Evolutionary conservation across 2,113 vertebrate species (phyloP), one percentile per base, ranked within the genome.

Genomic region (Lasiurus cinereus): DNA sequence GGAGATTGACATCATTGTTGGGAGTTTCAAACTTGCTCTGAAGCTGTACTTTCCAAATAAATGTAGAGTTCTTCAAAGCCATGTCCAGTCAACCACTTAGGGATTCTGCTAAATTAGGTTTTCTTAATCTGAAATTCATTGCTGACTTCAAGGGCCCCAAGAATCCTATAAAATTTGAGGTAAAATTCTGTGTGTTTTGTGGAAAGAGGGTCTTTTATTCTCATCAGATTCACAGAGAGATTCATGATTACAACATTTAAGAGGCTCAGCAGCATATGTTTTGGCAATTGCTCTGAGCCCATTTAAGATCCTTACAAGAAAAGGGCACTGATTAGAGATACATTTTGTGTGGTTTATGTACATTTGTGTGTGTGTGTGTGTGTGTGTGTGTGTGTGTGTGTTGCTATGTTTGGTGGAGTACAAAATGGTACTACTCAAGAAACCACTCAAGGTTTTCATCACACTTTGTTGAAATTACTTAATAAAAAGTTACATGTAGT

Each of bases 391-490:
- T n/a, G 46, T 89, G 3, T 39, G 21, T 89, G 22, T 76, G 16
- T 64, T 76, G 39, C 16, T 83, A 14, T 87, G 29, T 90, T 89
- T 94, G 56, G 13, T 39, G 52, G 22, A 80, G 1, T 73, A 59
- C 2, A n/a, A 79, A 87, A 43, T 59, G n/a, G 18, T 31, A 36
- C 19, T 62, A 74, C 29, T 5, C 43, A 76, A 90, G n/a, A 73
- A 64, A 48, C 33, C 31, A 70, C 15, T 88, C 12, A 93, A 74
- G 13, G 18, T 78, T 4, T 76, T 89, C 21, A 90, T 36, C 86
- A 64, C 9, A 76, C 70, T 90, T 95, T 80, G 64, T 54, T 94
- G 39, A 64, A 90, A 90, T 87, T 76, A 66, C 48, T 96, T 96
- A 80, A 82, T 92, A 72, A 87, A 93, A 88, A 74, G 36, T 74